Evolutionary conservation across 2,797 vertebrate species (phyloP), one percentile per base, ranked within the genome.

Genomic region (Sparidentex hasta): DNA sequence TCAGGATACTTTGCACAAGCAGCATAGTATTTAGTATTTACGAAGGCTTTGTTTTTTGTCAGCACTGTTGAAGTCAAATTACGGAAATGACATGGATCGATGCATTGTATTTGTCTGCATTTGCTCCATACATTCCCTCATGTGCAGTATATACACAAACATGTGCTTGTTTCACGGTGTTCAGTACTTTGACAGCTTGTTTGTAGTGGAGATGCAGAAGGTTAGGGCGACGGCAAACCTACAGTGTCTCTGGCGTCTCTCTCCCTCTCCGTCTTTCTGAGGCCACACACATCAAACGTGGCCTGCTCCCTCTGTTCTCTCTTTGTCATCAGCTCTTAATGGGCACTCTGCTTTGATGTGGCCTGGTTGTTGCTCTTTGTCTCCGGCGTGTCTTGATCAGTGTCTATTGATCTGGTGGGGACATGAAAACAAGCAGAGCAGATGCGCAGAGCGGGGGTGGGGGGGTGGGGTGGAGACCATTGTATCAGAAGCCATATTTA

Each of bases 321-420:
- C 83, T 88, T 88, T 90, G 87, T 92, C 88, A 83, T 88, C 87
- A 82, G 85, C 78, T 82, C 62, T 74, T 90, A 91, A 89, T 84
- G 76, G 82, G 54, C 59, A 29, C 72, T 20, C 61, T 12, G 21
- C 88, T 92, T 93, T 93, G 84, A 93, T 93, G 85, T 87, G 80
- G 85, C 41, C 67, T 38, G 38, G 65, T 75, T 54, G 74, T 79
- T 54, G 52, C 83, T 71, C 33, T 68, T 89, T 88, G 88, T 90
- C 82, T 90, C 71, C 78, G 66, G 74, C 62, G 43, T 86, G 87
- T 90, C 81, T 78, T 85, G 87, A 92, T 92, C 87, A 87, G 82
- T 46, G 78, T 74, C 82, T 52, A 80, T 87, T 90, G 89, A 91
- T 89, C 78, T 85, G 80, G 56, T 43, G 62, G 65, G 63, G 75